These are phyloP conservation scores for Ochropleura leucogaster DNA, from an alignment of 2,888 invertebrate species.

Conservation along the genomic window DNA sequence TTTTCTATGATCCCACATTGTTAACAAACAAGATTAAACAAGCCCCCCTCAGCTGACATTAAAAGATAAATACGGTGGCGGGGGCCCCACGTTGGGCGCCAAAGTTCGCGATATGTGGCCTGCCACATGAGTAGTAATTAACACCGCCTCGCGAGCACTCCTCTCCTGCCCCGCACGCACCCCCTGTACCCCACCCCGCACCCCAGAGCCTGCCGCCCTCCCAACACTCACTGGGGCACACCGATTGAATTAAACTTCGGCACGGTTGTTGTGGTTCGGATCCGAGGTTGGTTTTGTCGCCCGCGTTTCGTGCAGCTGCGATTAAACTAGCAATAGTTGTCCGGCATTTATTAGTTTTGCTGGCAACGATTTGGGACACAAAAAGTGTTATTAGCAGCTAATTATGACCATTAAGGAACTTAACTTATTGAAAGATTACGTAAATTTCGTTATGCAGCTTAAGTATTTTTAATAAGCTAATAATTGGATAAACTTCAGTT, in stretches of 20 bases:
- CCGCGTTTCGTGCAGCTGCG: slow-evolving; percentile 86
- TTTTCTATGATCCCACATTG: slow-evolving; percentile 75
- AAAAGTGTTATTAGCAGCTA: slow-evolving; percentile 49
- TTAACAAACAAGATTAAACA: slow-evolving; percentile 76
- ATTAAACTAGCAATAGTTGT: slow-evolving; percentile 88
- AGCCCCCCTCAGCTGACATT: slow-evolving; percentile 78
- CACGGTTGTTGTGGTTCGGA: slow-evolving; percentile 88
- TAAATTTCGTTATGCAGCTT: not conserved
- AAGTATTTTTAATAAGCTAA: not conserved
- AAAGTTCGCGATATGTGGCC: slow-evolving; percentile 89
- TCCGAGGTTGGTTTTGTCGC: slow-evolving; percentile 87
- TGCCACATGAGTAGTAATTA: slow-evolving; percentile 90
- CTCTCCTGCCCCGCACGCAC: slow-evolving; percentile 62
- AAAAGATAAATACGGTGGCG: slow-evolving; percentile 84
- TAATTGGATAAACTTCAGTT: not conserved
- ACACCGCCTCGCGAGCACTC: slow-evolving; percentile 81
- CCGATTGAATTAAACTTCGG: slow-evolving; percentile 90
- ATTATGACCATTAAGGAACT: slow-evolving; percentile 27
- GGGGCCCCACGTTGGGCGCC: slow-evolving; percentile 82
- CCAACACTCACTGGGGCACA: slow-evolving; percentile 81
- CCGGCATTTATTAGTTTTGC: slow-evolving; percentile 85
- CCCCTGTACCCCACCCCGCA: slow-evolving; percentile 55
- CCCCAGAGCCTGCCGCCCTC: slow-evolving; percentile 59
- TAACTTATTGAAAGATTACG: slow-evolving; percentile 37
- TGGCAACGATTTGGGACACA: slow-evolving; percentile 67